These are phyloP conservation scores for Nomada fabriciana DNA, from an alignment of 2,888 invertebrate genomes.

Conservation along the genomic window DNA sequence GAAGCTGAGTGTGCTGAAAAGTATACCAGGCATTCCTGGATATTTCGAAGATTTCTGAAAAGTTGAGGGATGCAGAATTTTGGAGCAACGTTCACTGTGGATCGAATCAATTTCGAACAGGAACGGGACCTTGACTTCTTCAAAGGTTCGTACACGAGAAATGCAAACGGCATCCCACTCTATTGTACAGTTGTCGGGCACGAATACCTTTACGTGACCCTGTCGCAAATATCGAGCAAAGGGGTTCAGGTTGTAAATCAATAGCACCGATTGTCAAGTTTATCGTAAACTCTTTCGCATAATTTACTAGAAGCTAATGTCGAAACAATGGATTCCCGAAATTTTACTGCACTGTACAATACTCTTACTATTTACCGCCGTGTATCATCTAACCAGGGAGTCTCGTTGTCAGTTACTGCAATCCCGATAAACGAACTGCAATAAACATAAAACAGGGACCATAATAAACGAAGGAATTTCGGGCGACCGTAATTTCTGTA, in stretches of 20 bases:
- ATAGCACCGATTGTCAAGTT: constrained; percentile 30
- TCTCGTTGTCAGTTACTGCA: not conserved
- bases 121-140: constrained; percentile 11
- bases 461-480: too few species aligned
- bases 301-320: not conserved
- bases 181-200: constrained; percentile 62
- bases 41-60: not conserved
- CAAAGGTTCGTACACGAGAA: constrained; percentile 52
- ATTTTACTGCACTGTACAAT: not conserved
- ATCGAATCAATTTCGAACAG: constrained; percentile 41
- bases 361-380: not conserved
- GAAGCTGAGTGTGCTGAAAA: not conserved
- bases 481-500: not conserved
- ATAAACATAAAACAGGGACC: too few species aligned
- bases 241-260: constrained; percentile 80
- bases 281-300: constrained; percentile 25
- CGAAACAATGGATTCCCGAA: not conserved
- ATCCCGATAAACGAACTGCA: not conserved
- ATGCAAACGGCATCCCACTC: constrained; percentile 64
- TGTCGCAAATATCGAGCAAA: constrained; percentile 78
- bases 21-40: not conserved
- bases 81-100: not conserved
- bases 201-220: constrained; percentile 69
- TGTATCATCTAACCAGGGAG: too few species aligned
- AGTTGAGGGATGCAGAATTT: not conserved